These are phyloP conservation scores for Prietella phreatophila DNA, from an alignment of 2,113 vertebrate species.

Conservation along the genomic window DNA sequence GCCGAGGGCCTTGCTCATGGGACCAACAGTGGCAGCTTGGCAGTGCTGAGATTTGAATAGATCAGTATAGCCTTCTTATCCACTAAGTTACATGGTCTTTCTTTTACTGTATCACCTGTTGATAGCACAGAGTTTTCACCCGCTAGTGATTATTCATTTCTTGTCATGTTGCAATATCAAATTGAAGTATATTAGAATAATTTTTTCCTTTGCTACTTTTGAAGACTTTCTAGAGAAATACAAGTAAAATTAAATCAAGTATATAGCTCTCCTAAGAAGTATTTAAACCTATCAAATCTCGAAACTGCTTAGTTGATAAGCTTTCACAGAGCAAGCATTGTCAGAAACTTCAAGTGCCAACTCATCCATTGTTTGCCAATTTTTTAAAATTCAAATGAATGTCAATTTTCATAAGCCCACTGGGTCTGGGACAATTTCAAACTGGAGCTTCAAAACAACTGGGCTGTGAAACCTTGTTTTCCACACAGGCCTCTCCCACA, in stretches of 20 bases:
- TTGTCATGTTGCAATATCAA: not conserved
- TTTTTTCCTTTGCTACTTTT: not conserved
- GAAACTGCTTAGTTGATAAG: not conserved
- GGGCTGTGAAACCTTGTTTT: too few species aligned
- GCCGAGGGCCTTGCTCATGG: too few species aligned
- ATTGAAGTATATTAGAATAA: not conserved
- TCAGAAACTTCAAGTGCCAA: not conserved
- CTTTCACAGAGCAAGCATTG: not conserved
- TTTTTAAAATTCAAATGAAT: not conserved
- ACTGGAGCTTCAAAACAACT: too few species aligned
- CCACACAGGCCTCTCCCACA: too few species aligned
- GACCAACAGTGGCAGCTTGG: not conserved
- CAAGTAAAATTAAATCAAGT: not conserved
- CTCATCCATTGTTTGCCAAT: not conserved
- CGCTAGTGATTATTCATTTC: not conserved
- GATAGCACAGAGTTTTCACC: not conserved
- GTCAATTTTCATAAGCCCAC: not conserved
- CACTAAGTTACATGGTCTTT: too few species aligned
- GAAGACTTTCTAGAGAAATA: not conserved
- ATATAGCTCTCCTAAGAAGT: not conserved
- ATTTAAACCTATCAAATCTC: not conserved
- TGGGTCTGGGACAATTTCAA: not conserved
- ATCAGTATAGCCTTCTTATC: not conserved
- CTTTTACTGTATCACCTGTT: not conserved
- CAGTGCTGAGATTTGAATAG: not conserved